Base-by-base conservation (phyloP, 2,888 invertebrate species). In the Metacarcinus magister region DNA sequence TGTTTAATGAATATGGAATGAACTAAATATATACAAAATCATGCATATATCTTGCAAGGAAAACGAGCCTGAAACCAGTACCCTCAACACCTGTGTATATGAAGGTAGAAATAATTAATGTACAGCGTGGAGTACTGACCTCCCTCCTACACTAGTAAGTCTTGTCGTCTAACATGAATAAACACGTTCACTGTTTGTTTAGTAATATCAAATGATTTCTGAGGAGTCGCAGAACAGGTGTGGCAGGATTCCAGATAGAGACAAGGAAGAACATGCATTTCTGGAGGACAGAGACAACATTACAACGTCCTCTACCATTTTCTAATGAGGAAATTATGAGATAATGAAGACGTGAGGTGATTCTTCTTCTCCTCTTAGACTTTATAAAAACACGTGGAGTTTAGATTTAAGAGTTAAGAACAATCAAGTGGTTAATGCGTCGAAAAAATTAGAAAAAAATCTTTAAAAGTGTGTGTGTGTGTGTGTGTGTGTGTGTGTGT, bases 401-500 rank as follows among this genome's bases (percentile, higher is more conserved):
- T 16, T n/a, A 75, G 19, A n/a, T 75, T n/a, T 23, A n/a, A 8
- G 75, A n/a, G 75, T 75, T 8, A 75, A 23, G 19, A 75, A 75
- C 23, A 23, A 23, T 16, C 28, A 16, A 60, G 23, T 60, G 23
- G 23, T 60, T 16, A n/a, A 0, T 23, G 75, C 75, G n/a, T n/a
- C 7, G 75, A 75, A 75, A 75, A 75, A 75, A 75, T 8, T n/a
- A 75, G 7, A n/a, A n/a, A 8, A 75, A 75, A 28, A 75, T 75
- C n/a, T n/a, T 75, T 2, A 75, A 75, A 28, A 89, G 89, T 39
- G 89, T 39, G 89, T 46, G 48, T 28, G 91, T 46, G 91, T 46
- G 91, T 46, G 91, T 46, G 91, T 46, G 91, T 46, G 91, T 46
- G 91, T 46, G 91, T 48, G 92, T 48, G 92, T 48, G 92, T 48